A percentile compares a stretch with the other conserved stretches of the same genome.
Evolutionary conservation across 30 jellyfish, hydroid and myxozoan species (phyloP).

Genomic region (Aurelia coerulea): DNA sequence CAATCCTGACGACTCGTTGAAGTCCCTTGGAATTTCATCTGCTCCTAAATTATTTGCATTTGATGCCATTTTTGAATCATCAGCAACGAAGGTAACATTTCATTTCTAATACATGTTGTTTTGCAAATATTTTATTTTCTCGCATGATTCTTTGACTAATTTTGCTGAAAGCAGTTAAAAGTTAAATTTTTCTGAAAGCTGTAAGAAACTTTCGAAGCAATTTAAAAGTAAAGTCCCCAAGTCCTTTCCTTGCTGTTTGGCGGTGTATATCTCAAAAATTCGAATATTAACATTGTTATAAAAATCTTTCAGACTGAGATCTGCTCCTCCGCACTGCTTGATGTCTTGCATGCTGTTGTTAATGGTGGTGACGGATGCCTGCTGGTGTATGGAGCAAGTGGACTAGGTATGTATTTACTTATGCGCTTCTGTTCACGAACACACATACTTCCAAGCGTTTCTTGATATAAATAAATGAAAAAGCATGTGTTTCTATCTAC

Average conservation of each 20-base stretch:
- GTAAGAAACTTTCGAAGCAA: too few species aligned
- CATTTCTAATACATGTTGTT: background rate
- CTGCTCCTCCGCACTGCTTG: conserved; percentile 80
- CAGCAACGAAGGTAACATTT: conserved; percentile 75
- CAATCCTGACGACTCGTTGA: conserved; percentile 33
- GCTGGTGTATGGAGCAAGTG: conserved; percentile 80
- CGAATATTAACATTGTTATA: background rate
- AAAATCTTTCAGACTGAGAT: conserved; percentile 59
- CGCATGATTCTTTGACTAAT: too few species aligned
- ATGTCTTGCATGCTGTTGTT: conserved; percentile 93
- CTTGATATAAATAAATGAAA: too few species aligned
- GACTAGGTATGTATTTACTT: conserved; percentile 42
- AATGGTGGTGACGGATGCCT: conserved; percentile 98
- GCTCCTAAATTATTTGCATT: conserved; percentile 87
- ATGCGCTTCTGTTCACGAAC: too few species aligned
- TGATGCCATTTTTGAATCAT: conserved; percentile 85
- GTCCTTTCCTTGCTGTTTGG: too few species aligned
- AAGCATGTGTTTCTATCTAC: too few species aligned
- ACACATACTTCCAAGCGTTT: too few species aligned
- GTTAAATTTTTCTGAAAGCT: too few species aligned
- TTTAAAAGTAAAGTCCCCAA: too few species aligned
- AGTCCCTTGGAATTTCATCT: conserved; percentile 47
- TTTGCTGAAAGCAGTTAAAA: too few species aligned
- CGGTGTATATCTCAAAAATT: too few species aligned
- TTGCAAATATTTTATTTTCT: too few species aligned